These are phyloP conservation scores for Triplophysa yarkandensis DNA, from an alignment of 2,797 vertebrate genomes.

Conservation along the genomic window DNA sequence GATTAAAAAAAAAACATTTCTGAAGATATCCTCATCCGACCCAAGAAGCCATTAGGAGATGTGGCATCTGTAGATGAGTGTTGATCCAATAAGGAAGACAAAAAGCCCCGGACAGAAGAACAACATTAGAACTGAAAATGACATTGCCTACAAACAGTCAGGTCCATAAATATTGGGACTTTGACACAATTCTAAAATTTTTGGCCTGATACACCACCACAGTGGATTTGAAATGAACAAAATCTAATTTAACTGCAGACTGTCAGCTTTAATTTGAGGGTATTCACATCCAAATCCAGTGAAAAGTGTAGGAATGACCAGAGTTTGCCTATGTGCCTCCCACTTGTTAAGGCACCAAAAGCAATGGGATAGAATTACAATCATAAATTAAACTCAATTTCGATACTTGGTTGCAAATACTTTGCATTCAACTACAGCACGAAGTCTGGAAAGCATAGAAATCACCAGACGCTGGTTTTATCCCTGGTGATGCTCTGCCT, in stretches of 20 bases:
- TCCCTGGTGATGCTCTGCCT: neutral
- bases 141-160: too few species aligned
- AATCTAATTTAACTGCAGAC: slow-evolving; percentile 30
- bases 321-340: slow-evolving; percentile 46
- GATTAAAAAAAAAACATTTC: too few species aligned
- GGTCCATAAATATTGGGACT: too few species aligned
- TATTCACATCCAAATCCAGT: slow-evolving; percentile 56
- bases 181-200: too few species aligned
- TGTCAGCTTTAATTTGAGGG: slow-evolving; percentile 51
- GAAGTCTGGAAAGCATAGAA: neutral
- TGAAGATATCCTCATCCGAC: too few species aligned
- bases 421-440: slow-evolving; percentile 30
- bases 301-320: slow-evolving; percentile 60
- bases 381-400: slow-evolving; percentile 25
- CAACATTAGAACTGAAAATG: too few species aligned
- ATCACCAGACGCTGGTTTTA: neutral
- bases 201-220: too few species aligned
- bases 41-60: too few species aligned
- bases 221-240: neutral
- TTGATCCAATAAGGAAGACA: too few species aligned
- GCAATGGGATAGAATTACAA: slow-evolving; percentile 20
- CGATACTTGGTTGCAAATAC: slow-evolving; percentile 41
- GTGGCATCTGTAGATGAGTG: too few species aligned
- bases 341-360: slow-evolving; percentile 44
- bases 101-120: too few species aligned